A percentile compares a stretch with the other conserved stretches of the same genome.
Conservation (phyloP, 2,113 vertebrate species). For the Bufo gargarizans region DNA sequence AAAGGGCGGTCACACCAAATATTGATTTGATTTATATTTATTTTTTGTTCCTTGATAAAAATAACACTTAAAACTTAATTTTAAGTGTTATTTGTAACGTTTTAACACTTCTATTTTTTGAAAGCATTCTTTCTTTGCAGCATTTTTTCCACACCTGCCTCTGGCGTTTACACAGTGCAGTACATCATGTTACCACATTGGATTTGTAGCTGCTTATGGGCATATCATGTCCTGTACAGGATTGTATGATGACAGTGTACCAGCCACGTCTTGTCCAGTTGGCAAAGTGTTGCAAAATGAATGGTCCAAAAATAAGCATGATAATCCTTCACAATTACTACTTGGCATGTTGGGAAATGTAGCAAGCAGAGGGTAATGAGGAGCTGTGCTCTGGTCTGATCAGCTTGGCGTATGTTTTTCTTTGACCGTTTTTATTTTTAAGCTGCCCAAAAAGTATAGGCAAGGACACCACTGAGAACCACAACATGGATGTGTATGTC, state of each 20-base stretch:
- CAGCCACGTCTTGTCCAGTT: not conserved
- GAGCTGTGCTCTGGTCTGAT: not conserved
- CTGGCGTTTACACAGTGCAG: too few relatives aligned
- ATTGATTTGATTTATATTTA: too few relatives aligned
- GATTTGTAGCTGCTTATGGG: not conserved
- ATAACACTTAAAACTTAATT: too few relatives aligned
- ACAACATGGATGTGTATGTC: too few relatives aligned
- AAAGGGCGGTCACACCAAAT: too few relatives aligned
- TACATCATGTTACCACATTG: not conserved
- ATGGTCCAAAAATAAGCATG: constrained; percentile 1
- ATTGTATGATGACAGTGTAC: not conserved
- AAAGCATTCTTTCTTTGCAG: too few relatives aligned
- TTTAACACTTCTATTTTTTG: too few relatives aligned
- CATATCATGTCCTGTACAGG: not conserved
- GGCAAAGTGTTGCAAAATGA: not conserved
- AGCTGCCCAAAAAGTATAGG: too few relatives aligned
- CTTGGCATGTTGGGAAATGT: not conserved
- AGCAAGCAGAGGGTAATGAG: not conserved
- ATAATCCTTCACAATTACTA: not conserved
- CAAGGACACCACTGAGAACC: too few relatives aligned
- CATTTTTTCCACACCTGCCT: too few relatives aligned
- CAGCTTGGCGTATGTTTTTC: not conserved
- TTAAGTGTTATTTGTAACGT: too few relatives aligned
- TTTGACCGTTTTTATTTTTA: not conserved
- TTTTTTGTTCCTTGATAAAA: too few relatives aligned